Base-by-base conservation (phyloP, 2,888 invertebrate species). In the Biston stratarius region DNA sequence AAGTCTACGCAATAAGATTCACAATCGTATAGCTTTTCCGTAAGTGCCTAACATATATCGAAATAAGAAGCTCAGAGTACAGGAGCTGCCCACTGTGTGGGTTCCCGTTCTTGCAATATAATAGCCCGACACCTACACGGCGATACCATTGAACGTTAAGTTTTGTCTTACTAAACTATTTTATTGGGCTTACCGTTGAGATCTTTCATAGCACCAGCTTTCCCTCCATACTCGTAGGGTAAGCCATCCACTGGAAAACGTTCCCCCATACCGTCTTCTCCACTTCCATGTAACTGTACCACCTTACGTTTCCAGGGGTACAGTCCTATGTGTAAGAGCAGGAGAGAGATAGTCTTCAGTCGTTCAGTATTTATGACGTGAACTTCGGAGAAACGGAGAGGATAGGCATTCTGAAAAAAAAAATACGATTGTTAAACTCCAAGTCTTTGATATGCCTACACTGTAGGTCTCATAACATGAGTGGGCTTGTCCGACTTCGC, bases 141-240 rank as follows among this genome's bases (percentile, higher is more conserved):
- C 44, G 5, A 44, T 24, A 3, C 24, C 24, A 24, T 3, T 24
- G 24, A 24, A 24, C 24, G 1, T 3, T 3, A 24, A 24, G 24
- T 24, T 24, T 24, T 3, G 24, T 24, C 24, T 24, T 3, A 24
- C 24, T 6, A 45, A 45, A 49, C 11, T 11, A 34, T 33, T 49
- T 3, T 12, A 15, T 0, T 10, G 15, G 8, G 3, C 45, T 79
- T 83, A 96, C 96, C 95, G 83, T 96, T 96, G 56, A 97, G 95
- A 74, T 96, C 96, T 52, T 96, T 95, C 79, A 97, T 94, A 61
- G 95, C 95, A 0, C 97, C 97, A 72, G 96, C 96, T 58, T 95
- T 95, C 12, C 98, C 98, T 0, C 97, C 98, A 80, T 97, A 98
- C 80, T 98, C 98, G 71, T 95, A 94, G 0, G 98, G 98, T 60